A percentile compares a stretch with the other conserved stretches of the same genome.
Evolutionary conservation across 2,888 invertebrate species (phyloP).

Genomic region (Andrena bicolor): DNA sequence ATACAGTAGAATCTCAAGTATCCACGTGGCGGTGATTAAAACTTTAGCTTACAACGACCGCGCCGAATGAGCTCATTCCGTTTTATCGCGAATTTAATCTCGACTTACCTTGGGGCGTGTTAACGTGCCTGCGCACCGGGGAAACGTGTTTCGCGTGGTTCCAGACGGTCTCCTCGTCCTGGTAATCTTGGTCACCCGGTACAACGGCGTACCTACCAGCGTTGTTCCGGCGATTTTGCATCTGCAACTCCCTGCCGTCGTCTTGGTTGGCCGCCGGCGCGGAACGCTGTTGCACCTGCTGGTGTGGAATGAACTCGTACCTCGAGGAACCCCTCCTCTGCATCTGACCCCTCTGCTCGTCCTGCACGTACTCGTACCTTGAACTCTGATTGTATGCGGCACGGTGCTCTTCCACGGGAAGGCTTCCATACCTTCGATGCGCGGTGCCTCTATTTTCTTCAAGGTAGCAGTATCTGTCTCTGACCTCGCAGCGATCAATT

Average conservation of each 20-base stretch:
- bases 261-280: slow-evolving; percentile 75
- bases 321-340: slow-evolving; percentile 74
- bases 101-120: slow-evolving; percentile 75
- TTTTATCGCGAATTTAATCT: background rate
- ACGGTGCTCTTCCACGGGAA: slow-evolving; percentile 75
- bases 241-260: slow-evolving; percentile 67
- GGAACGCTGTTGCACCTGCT: slow-evolving; percentile 76
- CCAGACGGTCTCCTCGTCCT: slow-evolving; percentile 68
- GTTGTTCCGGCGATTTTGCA: slow-evolving; percentile 71
- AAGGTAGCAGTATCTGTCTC: slow-evolving; percentile 78
- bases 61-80: background rate
- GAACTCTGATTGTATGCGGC: slow-evolving; percentile 66
- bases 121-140: slow-evolving; percentile 68
- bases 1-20: background rate
- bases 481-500: slow-evolving; percentile 12
- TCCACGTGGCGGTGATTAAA: background rate
- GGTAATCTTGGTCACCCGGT: slow-evolving; percentile 74
- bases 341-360: slow-evolving; percentile 67
- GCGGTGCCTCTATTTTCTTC: slow-evolving; percentile 65
- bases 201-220: slow-evolving; percentile 75
- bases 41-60: background rate
- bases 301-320: slow-evolving; percentile 78
- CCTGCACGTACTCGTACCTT: slow-evolving; percentile 82
- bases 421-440: slow-evolving; percentile 75
- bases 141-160: slow-evolving; percentile 52